phyloP scores from a whole-genome alignment of 2,888 invertebrate genomes.

The Odontocerum albicorne region DNA sequence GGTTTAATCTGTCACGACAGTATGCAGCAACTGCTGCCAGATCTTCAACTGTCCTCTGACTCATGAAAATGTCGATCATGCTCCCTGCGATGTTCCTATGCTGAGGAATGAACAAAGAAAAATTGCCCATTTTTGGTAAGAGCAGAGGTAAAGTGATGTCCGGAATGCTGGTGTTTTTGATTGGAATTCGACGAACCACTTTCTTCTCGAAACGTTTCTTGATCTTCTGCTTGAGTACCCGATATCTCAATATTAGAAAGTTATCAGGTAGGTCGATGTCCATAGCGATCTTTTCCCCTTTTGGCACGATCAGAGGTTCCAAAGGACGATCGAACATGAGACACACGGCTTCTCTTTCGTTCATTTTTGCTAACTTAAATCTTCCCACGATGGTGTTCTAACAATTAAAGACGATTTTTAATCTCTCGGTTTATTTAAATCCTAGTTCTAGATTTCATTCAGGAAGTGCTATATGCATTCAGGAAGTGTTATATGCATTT shows the following conservation, averaged over 20 bases:
- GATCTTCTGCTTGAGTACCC: neutral
- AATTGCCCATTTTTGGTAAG: constrained; percentile 64
- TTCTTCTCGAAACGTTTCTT: constrained; percentile 58
- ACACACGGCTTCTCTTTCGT: neutral
- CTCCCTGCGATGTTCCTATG: constrained; percentile 67
- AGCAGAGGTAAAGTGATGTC: constrained; percentile 63
- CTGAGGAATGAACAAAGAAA: constrained; percentile 70
- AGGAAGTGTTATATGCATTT: too few species aligned
- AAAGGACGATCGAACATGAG: neutral
- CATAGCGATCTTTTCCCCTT: neutral
- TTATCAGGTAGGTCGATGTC: neutral
- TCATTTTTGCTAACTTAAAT: too few species aligned
- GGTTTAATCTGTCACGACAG: constrained; percentile 70
- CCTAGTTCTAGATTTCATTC: too few species aligned
- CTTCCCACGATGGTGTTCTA: too few species aligned
- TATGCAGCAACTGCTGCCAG: constrained; percentile 67
- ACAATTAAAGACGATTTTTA: too few species aligned
- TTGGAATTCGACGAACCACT: constrained; percentile 54
- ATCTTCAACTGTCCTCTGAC: constrained; percentile 70
- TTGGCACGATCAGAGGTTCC: constrained; percentile 1
- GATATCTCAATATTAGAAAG: neutral
- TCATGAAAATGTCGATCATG: constrained; percentile 69
- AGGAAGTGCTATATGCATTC: too few species aligned
- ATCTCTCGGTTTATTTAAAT: too few species aligned
- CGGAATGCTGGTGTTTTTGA: constrained; percentile 65